phyloP scores from a whole-genome alignment of 2,888 invertebrate species.

The Archips crataeganus region DNA sequence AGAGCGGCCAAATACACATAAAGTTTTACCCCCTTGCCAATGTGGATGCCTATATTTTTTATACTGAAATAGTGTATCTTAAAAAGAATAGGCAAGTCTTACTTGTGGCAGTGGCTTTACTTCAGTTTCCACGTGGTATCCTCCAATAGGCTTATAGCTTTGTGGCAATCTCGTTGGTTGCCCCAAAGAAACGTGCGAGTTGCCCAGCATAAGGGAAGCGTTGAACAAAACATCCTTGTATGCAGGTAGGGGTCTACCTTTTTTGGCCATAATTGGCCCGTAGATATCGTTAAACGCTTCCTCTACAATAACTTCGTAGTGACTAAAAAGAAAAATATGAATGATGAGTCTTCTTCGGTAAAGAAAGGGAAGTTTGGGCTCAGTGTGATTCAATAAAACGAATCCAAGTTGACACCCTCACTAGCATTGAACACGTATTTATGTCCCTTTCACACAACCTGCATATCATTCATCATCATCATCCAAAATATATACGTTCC shows the following conservation, averaged over 20 bases:
- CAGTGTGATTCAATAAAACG: too few relatives aligned
- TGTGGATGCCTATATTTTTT: too few relatives aligned
- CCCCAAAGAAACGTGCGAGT: constrained; percentile 64
- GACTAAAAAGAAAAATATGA: constrained; percentile 41
- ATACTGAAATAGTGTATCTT: background rate
- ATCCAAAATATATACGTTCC: too few relatives aligned
- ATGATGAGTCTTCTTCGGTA: too few relatives aligned
- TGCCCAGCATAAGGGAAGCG: constrained; percentile 65
- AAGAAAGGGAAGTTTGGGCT: too few relatives aligned
- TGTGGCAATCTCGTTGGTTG: constrained; percentile 49
- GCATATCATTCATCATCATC: too few relatives aligned
- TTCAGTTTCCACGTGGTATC: constrained; percentile 51
- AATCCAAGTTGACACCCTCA: too few relatives aligned
- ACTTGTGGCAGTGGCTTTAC: constrained; percentile 53
- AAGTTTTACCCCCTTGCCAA: too few relatives aligned
- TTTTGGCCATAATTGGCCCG: constrained; percentile 51
- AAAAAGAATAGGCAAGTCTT: constrained; percentile 40
- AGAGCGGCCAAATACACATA: too few relatives aligned
- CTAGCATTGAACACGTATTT: too few relatives aligned
- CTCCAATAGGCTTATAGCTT: constrained; percentile 45
- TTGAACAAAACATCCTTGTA: constrained; percentile 59
- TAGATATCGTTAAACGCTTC: constrained; percentile 49
- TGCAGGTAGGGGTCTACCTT: constrained; percentile 56
- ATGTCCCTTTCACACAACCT: too few relatives aligned
- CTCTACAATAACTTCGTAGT: constrained; percentile 28